These are phyloP conservation scores for Etheostoma cragini DNA, from an alignment of 2,113 vertebrate genomes.

Conservation along the genomic window DNA sequence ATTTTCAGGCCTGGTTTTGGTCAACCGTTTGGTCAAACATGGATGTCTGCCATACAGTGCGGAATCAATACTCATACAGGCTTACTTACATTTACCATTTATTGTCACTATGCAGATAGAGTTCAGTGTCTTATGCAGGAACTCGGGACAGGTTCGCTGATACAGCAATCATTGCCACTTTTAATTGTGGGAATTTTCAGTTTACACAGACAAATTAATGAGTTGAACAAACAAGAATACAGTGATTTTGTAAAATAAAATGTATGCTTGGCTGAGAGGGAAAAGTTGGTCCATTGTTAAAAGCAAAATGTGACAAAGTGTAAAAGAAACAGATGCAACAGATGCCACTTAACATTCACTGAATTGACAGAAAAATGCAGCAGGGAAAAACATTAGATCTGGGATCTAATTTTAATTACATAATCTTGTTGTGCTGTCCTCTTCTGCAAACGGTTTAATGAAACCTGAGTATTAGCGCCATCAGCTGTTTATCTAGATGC, in stretches of 20 bases:
- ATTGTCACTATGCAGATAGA: background rate
- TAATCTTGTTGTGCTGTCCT: background rate
- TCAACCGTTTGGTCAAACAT: slow-evolving; percentile 4
- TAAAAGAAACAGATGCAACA: background rate
- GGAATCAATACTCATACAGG: background rate
- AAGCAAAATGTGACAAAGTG: background rate
- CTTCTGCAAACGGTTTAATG: slow-evolving; percentile 20
- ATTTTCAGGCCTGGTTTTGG: background rate
- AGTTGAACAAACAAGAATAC: background rate
- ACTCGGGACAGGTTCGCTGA: background rate
- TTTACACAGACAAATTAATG: background rate
- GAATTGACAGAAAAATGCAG: background rate
- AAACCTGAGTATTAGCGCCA: slow-evolving; percentile 11
- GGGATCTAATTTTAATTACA: background rate
- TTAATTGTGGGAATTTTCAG: background rate
- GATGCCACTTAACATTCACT: background rate
- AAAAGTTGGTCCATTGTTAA: background rate
- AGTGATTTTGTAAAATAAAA: background rate
- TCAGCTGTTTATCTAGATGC: slow-evolving; percentile 18
- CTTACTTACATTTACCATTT: background rate
- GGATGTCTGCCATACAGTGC: background rate
- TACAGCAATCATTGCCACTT: background rate
- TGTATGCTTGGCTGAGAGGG: background rate
- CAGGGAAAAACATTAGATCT: background rate
- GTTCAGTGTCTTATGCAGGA: background rate